phyloP scores from a whole-genome alignment of 1,140 invertebrate genomes.

The Pogonus chalceus region DNA sequence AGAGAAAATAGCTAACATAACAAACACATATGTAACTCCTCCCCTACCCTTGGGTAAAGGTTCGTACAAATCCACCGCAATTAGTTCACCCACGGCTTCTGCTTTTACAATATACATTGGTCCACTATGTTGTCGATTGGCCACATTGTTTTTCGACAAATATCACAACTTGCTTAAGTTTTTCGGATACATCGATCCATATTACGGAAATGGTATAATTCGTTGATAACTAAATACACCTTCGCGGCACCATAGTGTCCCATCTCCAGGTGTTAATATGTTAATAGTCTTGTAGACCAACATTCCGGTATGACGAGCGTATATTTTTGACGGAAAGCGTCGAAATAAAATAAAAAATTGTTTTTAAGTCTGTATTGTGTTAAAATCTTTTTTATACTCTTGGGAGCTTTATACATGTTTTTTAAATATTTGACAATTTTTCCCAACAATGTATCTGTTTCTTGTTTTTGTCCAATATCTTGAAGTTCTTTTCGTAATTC shows the following conservation, averaged over 20 bases:
- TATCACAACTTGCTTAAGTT: slow-evolving; percentile 18
- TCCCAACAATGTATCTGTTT: too few species aligned
- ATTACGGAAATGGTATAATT: slow-evolving; percentile 24
- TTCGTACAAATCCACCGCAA: slow-evolving; percentile 24
- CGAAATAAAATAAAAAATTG: too few species aligned
- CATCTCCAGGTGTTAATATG: slow-evolving; percentile 23
- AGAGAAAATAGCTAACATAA: slow-evolving; percentile 23
- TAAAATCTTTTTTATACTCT: too few species aligned
- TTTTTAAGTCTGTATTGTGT: too few species aligned
- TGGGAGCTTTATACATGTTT: too few species aligned
- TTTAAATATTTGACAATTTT: too few species aligned
- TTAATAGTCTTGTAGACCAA: too few species aligned
- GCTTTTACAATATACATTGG: slow-evolving; percentile 10
- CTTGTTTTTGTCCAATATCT: too few species aligned
- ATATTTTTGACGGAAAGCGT: too few species aligned
- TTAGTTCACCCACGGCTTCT: slow-evolving; percentile 18
- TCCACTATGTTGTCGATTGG: background rate
- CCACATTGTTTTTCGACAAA: slow-evolving; percentile 15
- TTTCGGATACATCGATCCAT: slow-evolving; percentile 16
- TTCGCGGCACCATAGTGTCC: slow-evolving; percentile 29
- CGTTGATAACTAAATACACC: slow-evolving; percentile 22
- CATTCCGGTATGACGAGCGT: too few species aligned
- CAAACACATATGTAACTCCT: slow-evolving; percentile 21
- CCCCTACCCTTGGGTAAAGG: slow-evolving; percentile 18
- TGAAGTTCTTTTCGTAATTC: too few species aligned